A percentile compares a stretch with the other conserved stretches of the same genome.
Conservation (phyloP, 2,113 vertebrate species). For the Gracilinanus agilis region DNA sequence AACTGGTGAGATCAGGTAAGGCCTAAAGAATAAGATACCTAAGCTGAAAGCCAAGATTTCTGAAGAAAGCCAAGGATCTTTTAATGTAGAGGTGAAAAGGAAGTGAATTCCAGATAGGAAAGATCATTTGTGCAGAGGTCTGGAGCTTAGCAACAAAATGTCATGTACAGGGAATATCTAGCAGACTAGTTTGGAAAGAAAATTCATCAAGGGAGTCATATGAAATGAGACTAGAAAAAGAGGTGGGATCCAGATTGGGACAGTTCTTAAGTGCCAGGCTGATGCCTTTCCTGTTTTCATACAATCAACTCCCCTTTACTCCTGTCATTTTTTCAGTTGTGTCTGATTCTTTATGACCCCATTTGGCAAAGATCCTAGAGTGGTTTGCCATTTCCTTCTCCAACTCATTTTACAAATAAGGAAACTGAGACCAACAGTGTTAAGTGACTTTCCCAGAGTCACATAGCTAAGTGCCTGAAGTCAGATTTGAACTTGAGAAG, state of each 20-base stretch:
- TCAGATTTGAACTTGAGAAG: no score
- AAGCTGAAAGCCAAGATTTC: not conserved
- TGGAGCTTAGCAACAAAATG: not conserved
- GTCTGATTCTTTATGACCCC: no score
- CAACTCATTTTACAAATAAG: no score
- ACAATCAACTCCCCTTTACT: not conserved
- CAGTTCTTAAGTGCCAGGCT: not conserved
- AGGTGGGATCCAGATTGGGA: not conserved
- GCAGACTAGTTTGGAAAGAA: not conserved
- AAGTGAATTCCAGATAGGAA: not conserved
- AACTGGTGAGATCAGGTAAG: not conserved
- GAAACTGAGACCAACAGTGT: no score
- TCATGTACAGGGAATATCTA: not conserved
- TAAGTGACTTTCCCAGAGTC: no score
- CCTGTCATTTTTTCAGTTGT: no score
- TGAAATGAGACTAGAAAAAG: not conserved
- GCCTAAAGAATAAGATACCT: not conserved
- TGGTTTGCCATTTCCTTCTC: no score
- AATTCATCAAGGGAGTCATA: not conserved
- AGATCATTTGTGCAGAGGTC: not conserved
- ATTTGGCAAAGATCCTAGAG: no score
- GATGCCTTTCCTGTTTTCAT: slow-evolving; percentile 49
- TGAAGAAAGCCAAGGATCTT: not conserved
- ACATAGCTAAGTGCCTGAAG: no score
- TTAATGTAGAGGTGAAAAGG: not conserved